These are phyloP conservation scores for Cottoperca gobio DNA, from an alignment of 2,797 vertebrate genomes.

Conservation along the genomic window DNA sequence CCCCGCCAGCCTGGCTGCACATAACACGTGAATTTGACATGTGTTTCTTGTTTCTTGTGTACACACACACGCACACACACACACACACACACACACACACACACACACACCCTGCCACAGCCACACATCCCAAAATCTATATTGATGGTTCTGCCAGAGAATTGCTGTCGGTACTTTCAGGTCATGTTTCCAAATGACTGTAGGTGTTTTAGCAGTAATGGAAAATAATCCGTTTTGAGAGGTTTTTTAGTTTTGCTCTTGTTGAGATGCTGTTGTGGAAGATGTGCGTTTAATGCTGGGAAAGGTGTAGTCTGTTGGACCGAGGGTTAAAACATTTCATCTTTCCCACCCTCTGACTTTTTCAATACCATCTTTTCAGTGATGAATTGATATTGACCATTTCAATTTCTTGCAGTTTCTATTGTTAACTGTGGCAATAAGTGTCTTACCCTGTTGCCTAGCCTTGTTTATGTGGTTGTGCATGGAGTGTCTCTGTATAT, in stretches of 20 bases:
- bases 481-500: neutral
- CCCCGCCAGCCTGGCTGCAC: constrained; percentile 60
- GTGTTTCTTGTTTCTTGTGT: constrained; percentile 60
- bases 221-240: neutral
- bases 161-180: constrained; percentile 24
- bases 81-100: constrained; percentile 7
- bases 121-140: constrained; percentile 49
- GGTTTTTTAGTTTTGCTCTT: constrained; percentile 1
- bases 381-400: neutral
- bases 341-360: neutral
- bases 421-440: neutral
- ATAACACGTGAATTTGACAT: constrained; percentile 67
- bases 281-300: neutral
- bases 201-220: constrained; percentile 11
- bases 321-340: neutral
- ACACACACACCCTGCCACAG: constrained; percentile 20
- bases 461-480: constrained; percentile 3
- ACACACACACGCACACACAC: constrained; percentile 1
- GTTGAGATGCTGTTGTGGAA: neutral
- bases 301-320: neutral
- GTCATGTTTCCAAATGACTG: constrained; percentile 16
- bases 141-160: constrained; percentile 65
- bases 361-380: neutral
- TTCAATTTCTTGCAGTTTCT: neutral
- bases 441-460: neutral